Conservation (phyloP, 2,888 invertebrate species). For the Blera fallax region DNA sequence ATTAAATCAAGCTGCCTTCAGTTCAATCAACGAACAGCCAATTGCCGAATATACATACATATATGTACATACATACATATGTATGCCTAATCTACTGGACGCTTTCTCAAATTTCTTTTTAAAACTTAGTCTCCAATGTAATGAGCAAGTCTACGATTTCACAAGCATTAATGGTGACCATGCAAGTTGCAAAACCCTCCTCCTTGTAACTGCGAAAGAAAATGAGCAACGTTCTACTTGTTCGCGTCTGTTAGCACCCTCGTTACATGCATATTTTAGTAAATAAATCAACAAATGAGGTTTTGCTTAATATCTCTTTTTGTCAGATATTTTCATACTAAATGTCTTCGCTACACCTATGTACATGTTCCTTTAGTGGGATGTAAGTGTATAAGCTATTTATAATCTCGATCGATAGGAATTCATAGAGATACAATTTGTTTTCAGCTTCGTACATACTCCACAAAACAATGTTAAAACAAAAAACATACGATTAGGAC, state of each 20-base stretch:
- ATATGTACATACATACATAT: too few relatives aligned
- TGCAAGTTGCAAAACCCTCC: background rate
- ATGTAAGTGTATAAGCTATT: constrained; percentile 23
- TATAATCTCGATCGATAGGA: constrained; percentile 30
- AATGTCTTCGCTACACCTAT: constrained; percentile 9
- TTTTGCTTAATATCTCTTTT: background rate
- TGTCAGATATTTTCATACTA: constrained; percentile 13
- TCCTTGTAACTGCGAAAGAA: background rate
- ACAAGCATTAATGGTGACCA: background rate
- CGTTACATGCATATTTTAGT: constrained; percentile 17
- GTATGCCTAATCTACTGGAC: background rate
- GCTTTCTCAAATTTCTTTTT: background rate
- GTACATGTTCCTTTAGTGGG: background rate
- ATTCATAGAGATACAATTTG: background rate
- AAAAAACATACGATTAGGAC: background rate
- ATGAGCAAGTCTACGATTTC: background rate
- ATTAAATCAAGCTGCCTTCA: background rate
- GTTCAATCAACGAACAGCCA: background rate
- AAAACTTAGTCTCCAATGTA: background rate
- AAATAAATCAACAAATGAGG: constrained; percentile 36
- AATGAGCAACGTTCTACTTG: background rate
- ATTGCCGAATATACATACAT: too few relatives aligned
- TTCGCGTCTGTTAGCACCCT: background rate
- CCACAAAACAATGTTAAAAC: background rate
- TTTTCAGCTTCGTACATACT: background rate